Evolutionary conservation across 2,888 invertebrate genomes (phyloP).

Genomic region (Pseudococcus longispinus): DNA sequence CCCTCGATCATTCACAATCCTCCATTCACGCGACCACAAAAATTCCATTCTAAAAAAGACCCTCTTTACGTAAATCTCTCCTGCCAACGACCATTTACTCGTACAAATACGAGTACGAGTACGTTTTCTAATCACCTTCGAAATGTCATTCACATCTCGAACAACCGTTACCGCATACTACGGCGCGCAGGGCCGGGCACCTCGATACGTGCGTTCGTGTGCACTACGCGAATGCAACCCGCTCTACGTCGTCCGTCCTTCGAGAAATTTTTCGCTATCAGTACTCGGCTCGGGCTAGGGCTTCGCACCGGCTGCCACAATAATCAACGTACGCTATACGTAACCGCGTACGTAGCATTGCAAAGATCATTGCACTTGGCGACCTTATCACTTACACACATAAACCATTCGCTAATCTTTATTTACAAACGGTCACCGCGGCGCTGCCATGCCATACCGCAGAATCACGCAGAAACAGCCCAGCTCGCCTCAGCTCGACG

Average conservation of each 20-base stretch:
- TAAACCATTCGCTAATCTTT: background rate
- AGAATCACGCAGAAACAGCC: background rate
- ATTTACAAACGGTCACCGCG: background rate
- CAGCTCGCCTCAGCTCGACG: too few species aligned
- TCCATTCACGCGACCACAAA: background rate
- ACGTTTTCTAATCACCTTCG: background rate
- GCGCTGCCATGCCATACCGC: background rate
- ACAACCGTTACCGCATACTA: background rate
- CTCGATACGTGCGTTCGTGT: background rate
- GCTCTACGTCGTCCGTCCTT: background rate
- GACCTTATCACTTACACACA: background rate
- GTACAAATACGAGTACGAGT: too few species aligned
- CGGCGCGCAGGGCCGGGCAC: too few species aligned
- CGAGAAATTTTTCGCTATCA: background rate
- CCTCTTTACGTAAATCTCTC: too few species aligned
- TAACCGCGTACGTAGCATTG: background rate
- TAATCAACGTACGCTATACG: background rate
- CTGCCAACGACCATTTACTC: background rate
- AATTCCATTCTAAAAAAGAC: background rate
- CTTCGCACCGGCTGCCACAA: background rate
- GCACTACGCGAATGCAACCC: background rate
- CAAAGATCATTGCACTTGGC: constrained; percentile 2
- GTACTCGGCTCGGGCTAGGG: background rate
- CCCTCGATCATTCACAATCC: background rate
- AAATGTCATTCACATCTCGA: background rate